Evolutionary conservation across 2,888 invertebrate genomes (phyloP).

Genomic region (Nomada goodeniana): DNA sequence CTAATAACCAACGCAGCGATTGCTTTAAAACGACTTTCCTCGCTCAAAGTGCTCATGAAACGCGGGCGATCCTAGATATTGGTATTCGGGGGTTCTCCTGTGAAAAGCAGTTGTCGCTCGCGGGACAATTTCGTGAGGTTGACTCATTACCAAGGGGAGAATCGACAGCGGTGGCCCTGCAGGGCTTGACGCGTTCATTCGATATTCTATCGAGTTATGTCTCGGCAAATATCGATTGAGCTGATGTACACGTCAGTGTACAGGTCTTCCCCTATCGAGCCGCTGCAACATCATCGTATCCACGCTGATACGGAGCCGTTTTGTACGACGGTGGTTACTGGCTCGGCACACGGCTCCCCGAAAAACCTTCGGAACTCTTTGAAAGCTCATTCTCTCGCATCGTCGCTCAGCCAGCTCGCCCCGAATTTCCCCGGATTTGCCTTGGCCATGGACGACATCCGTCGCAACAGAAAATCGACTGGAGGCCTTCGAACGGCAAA

Average conservation of each 20-base stretch:
- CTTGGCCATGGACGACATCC: slow-evolving; percentile 23
- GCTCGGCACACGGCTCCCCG: slow-evolving; percentile 33
- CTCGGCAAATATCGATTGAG: slow-evolving; percentile 76
- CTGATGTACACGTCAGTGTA: slow-evolving; percentile 52
- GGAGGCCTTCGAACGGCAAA: slow-evolving; percentile 23
- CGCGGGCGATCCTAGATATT: not conserved
- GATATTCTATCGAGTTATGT: slow-evolving; percentile 76
- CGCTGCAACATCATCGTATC: slow-evolving; percentile 53
- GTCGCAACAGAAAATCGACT: slow-evolving; percentile 31
- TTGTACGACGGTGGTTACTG: slow-evolving; percentile 13
- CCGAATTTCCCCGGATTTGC: slow-evolving; percentile 48
- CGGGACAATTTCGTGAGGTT: slow-evolving; percentile 53
- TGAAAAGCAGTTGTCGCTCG: slow-evolving; percentile 36
- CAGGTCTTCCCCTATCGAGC: slow-evolving; percentile 47
- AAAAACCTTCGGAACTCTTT: slow-evolving; percentile 66
- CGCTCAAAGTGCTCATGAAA: not conserved
- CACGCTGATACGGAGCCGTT: slow-evolving; percentile 40
- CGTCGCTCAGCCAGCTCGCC: slow-evolving; percentile 47
- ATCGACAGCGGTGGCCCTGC: slow-evolving; percentile 31
- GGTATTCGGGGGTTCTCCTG: slow-evolving; percentile 9
- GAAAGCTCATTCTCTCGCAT: slow-evolving; percentile 63
- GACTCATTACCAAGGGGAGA: slow-evolving; percentile 58
- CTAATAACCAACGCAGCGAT: not conserved
- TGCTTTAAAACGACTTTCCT: not conserved
- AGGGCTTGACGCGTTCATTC: slow-evolving; percentile 66